Evolutionary conservation across 92 coral and sea anemone genomes (phyloP).

Genomic region (Epizoanthus rinbou): DNA sequence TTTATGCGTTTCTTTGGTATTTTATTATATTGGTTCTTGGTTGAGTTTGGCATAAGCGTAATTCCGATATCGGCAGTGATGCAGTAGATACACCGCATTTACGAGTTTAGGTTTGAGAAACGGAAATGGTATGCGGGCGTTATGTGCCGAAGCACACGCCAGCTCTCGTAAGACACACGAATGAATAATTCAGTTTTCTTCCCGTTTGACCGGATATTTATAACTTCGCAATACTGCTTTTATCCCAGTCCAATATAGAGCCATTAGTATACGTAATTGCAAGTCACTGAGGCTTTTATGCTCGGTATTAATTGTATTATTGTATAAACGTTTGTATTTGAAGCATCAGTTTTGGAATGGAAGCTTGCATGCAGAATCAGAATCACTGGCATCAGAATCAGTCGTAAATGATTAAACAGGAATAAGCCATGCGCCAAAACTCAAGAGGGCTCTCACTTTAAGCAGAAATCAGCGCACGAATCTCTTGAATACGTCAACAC

Average conservation of each 20-base stretch:
- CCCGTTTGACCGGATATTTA: neutral
- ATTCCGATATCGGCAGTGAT: constrained; percentile 1
- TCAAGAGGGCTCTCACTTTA: neutral
- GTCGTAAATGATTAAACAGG: neutral
- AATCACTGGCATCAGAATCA: neutral
- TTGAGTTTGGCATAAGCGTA: neutral
- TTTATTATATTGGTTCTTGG: neutral
- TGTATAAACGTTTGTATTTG: neutral
- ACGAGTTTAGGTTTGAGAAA: neutral
- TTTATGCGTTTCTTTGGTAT: neutral
- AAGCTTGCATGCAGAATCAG: neutral
- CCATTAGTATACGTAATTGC: neutral
- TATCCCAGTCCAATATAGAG: neutral
- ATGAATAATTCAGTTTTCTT: neutral
- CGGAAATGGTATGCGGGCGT: neutral
- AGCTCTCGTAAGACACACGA: neutral
- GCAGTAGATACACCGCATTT: neutral
- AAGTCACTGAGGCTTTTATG: neutral
- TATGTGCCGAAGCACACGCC: neutral
- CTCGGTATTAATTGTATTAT: constrained; percentile 15
- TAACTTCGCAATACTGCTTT: neutral
- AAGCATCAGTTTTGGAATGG: neutral
- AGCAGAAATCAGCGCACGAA: neutral
- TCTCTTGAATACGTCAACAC: neutral
- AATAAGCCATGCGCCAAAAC: neutral